Evolutionary conservation across 1,140 invertebrate genomes (phyloP).

Genomic region (Eurosta solidaginis): DNA sequence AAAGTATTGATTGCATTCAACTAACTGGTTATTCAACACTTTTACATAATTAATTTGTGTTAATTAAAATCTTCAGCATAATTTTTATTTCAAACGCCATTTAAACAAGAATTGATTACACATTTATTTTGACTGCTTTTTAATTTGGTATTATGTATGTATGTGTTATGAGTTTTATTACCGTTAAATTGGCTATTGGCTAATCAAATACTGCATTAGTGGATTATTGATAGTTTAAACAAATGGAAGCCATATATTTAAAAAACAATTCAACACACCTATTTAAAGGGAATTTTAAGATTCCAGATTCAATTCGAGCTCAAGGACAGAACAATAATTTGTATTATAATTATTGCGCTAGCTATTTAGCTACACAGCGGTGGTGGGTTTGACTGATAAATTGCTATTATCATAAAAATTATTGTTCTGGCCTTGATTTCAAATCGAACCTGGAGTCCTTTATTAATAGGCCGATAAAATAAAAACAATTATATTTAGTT

Average conservation of each 20-base stretch:
- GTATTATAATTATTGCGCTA: no score
- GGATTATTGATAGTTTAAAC: background rate
- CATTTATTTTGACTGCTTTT: background rate
- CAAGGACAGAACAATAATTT: no score
- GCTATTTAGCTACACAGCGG: no score
- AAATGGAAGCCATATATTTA: background rate
- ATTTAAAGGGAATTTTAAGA: no score
- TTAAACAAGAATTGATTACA: background rate
- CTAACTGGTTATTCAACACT: background rate
- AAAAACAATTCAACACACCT: background rate
- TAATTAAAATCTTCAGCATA: constrained; percentile 44
- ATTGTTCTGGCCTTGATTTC: no score
- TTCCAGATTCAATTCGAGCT: no score
- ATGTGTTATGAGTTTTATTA: background rate
- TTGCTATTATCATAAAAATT: no score
- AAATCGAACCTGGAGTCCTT: no score
- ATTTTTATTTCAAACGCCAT: constrained; percentile 38
- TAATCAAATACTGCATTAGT: background rate
- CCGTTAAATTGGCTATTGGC: background rate
- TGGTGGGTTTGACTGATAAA: no score
- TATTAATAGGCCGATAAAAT: no score
- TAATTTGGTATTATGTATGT: background rate
- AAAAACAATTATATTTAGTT: no score
- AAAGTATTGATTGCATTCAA: background rate
- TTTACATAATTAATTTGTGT: constrained; percentile 55